These are phyloP conservation scores for Anguilla megastoma DNA, from an alignment of 2,797 vertebrate genomes.

Conservation along the genomic window DNA sequence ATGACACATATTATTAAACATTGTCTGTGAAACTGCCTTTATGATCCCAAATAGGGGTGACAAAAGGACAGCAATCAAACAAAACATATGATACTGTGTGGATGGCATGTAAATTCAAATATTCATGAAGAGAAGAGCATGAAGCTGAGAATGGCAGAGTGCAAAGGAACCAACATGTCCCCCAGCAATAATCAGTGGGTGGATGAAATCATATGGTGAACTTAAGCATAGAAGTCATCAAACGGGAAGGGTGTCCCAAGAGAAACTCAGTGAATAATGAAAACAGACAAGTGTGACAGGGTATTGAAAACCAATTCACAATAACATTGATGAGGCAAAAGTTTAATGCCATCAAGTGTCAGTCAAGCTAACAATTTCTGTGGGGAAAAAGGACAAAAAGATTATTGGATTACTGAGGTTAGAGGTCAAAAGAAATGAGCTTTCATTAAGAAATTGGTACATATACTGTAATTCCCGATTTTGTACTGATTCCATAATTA, in stretches of 20 bases:
- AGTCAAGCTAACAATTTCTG: neutral
- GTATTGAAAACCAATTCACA: slow-evolving; percentile 8
- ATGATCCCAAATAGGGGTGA: neutral
- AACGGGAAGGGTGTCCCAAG: neutral
- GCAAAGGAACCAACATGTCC: neutral
- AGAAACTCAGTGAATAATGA: neutral
- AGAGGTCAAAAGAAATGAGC: neutral
- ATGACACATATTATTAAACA: neutral
- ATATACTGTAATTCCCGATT: neutral
- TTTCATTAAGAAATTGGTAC: neutral
- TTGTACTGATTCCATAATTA: neutral
- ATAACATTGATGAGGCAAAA: neutral
- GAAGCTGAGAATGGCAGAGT: neutral
- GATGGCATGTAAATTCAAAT: neutral
- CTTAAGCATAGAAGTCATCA: neutral
- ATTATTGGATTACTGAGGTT: neutral
- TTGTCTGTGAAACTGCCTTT: neutral
- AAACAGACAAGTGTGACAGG: neutral
- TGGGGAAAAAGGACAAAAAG: neutral
- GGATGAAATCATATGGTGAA: neutral
- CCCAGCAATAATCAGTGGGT: neutral
- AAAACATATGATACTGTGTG: neutral
- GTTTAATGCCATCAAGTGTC: neutral
- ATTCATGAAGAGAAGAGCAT: neutral
- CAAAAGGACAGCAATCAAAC: neutral